Evolutionary conservation across 2,888 invertebrate species (phyloP).

Genomic region (Archips crataeganus): DNA sequence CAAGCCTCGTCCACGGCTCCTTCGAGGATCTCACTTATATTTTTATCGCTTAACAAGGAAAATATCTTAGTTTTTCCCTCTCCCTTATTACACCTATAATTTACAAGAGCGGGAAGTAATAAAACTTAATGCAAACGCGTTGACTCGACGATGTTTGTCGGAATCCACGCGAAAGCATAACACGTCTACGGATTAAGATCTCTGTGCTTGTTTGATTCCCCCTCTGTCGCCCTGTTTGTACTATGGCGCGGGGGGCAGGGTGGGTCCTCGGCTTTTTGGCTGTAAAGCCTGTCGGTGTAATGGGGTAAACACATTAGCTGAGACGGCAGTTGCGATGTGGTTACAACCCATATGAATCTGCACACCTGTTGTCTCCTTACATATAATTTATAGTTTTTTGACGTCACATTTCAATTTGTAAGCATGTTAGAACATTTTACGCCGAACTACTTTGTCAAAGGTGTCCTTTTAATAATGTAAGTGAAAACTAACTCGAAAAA

Average conservation of each 20-base stretch:
- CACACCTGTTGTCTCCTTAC: constrained; percentile 71
- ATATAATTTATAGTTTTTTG: constrained; percentile 56
- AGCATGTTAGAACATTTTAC: neutral
- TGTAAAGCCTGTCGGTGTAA: constrained; percentile 68
- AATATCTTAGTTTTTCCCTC: constrained; percentile 62
- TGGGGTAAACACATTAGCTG: constrained; percentile 79
- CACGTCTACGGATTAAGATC: constrained; percentile 61
- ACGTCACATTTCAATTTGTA: constrained; percentile 8
- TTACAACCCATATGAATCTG: constrained; percentile 64
- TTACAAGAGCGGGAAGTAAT: constrained; percentile 79
- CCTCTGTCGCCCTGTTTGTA: constrained; percentile 49
- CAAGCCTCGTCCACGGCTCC: constrained; percentile 49
- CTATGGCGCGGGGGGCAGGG: constrained; percentile 45
- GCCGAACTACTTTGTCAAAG: neutral
- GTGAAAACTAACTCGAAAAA: too few relatives aligned
- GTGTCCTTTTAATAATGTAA: too few relatives aligned
- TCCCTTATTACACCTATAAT: constrained; percentile 73
- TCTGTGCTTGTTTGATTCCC: constrained; percentile 48
- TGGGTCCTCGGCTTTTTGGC: constrained; percentile 58
- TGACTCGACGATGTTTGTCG: constrained; percentile 74
- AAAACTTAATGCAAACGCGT: constrained; percentile 81
- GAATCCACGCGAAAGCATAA: constrained; percentile 67
- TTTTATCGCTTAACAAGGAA: constrained; percentile 69
- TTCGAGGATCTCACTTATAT: constrained; percentile 58
- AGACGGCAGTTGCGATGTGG: constrained; percentile 62